Percentiles rank a stretch among this genome's conserved stretches.
Conservation (phyloP, 2,797 vertebrate genomes). For the Sebastes iracundus region DNA sequence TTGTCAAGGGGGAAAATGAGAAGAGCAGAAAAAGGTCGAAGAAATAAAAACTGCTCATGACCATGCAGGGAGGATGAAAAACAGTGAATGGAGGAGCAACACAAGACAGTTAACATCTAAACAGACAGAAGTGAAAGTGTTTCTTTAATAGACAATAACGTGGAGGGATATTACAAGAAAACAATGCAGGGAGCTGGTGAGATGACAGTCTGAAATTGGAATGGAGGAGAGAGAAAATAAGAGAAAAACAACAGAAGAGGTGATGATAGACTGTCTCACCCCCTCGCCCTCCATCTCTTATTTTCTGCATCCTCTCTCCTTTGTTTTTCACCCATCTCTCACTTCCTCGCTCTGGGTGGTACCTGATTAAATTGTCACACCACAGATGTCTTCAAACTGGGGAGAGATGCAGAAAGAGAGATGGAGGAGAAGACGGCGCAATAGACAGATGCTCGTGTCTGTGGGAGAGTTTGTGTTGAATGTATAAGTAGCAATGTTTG, state of each 20-base stretch:
- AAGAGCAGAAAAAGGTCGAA: background rate
- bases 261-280: background rate
- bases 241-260: background rate
- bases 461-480: slow-evolving; percentile 43
- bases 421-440: background rate
- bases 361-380: slow-evolving; percentile 68
- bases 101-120: background rate
- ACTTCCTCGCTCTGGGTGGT: slow-evolving; percentile 37
- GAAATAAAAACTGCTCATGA: background rate
- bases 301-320: slow-evolving; percentile 7
- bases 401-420: slow-evolving; percentile 16
- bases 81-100: background rate
- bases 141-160: background rate
- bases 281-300: background rate
- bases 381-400: slow-evolving; percentile 48
- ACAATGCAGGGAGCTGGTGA: background rate
- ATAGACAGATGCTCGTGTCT: slow-evolving; percentile 42
- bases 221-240: background rate
- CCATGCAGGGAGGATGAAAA: background rate
- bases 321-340: slow-evolving; percentile 10
- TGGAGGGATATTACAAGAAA: slow-evolving; percentile 17
- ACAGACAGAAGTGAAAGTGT: background rate
- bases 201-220: background rate
- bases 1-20: background rate
- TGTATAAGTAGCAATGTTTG: slow-evolving; percentile 33